Evolutionary conservation across 2,797 vertebrate genomes (phyloP).

Genomic region (Sebastes trivittatus): DNA sequence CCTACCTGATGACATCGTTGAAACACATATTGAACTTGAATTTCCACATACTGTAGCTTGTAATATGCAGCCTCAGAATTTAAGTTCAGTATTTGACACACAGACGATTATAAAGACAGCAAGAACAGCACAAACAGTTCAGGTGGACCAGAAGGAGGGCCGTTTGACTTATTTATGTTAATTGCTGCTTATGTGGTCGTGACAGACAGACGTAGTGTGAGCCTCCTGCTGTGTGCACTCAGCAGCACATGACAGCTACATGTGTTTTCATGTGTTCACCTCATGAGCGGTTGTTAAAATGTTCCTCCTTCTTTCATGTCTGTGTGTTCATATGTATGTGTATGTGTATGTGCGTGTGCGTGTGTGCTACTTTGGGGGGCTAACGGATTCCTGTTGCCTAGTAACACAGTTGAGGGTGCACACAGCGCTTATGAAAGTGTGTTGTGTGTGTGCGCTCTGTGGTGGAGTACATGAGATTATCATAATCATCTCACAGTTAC

Average conservation of each 20-base stretch:
- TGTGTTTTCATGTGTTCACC: constrained; percentile 27
- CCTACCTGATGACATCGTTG: no score
- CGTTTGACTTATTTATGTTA: background rate
- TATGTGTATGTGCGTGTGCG: constrained; percentile 1
- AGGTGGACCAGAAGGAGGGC: background rate
- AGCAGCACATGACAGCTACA: constrained; percentile 24
- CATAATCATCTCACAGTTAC: constrained; percentile 80
- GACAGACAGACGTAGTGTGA: constrained; percentile 3
- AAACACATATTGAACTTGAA: background rate
- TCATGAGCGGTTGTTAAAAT: constrained; percentile 36
- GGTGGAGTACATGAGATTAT: constrained; percentile 71
- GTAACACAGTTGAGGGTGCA: constrained; percentile 78
- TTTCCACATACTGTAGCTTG: background rate
- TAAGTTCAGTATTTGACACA: background rate
- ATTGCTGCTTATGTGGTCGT: background rate
- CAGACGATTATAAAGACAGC: no score
- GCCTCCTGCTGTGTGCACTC: constrained; percentile 10
- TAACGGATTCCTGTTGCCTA: constrained; percentile 75
- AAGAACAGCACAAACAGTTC: background rate
- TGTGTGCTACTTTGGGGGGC: constrained; percentile 62
- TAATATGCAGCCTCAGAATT: background rate
- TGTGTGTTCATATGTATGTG: background rate
- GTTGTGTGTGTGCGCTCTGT: constrained; percentile 41
- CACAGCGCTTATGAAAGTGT: constrained; percentile 57
- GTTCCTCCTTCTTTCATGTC: constrained; percentile 1